Base-by-base conservation (phyloP, 2,797 vertebrate species). In the Petrocephalus schoutedeni region DNA sequence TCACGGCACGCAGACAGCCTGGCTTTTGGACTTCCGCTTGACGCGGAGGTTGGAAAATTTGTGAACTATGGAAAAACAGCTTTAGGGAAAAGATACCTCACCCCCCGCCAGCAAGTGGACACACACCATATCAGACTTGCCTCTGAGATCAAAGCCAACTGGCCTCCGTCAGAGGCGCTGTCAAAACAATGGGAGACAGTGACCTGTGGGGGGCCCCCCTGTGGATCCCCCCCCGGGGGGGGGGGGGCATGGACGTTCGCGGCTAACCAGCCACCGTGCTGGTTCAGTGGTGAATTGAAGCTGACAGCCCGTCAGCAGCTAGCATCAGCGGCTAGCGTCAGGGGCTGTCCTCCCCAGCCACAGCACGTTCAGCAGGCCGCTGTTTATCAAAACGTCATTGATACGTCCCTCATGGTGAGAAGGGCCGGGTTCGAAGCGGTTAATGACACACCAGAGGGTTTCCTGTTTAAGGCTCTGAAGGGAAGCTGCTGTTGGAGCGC, bases 131-230 rank as follows among this genome's bases (percentile, higher is more conserved):
- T 4, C 28, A 41, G 84, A 86, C 85, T 90, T 88, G 87, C 88
- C 85, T 89, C 89, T 87, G 87, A 89, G 87, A 91, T 91, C 89
- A 89, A 90, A 91, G 90, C 87, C 87, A 14, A 54, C 87, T 82
- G 80, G 88, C 89, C 85, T 77, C 56, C 80, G 89, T 59, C 80
- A 74, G 84, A 87, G 89, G 80, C 86, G 88, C 90, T 88, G 89
- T 91, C 88, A 89, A 89, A 90, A 90, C 89, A 92, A 88, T 89
- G 41, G 85, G 86, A 45, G 4, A 82, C 36, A 8, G 9, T 82
- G 41, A 45, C 77, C 45, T 7, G 3, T 82, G 45, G n/a, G n/a
- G 32, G 1, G 36, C 16, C 19, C 16, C 16, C 45, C n/a, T 21
- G 16, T 45, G 6, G 77, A 45, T 5, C 67, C 6, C 12, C 71